Evolutionary conservation across 1,140 invertebrate species (phyloP), one percentile per base, ranked within the genome.

Genomic region (Brachionus calyciflorus): DNA sequence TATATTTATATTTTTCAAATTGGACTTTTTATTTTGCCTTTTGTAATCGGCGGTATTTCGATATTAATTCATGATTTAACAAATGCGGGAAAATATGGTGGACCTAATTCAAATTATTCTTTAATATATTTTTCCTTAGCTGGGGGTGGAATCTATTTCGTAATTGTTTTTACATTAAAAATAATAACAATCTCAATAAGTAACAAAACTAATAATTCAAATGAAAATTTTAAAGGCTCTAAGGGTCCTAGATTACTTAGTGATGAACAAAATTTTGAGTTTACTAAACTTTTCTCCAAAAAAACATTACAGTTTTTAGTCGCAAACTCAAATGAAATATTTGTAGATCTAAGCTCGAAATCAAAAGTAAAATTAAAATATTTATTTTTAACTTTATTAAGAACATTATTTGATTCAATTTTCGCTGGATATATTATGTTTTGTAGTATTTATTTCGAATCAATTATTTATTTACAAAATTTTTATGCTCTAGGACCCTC

Each of bases 1-100:
- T 85, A 82, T 80, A 82, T 85, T 21, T 85, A 83, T 75, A 26
- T 82, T 4, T 80, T 80, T 26, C 84, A 84, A 78, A 77, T 83
- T 10, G 14, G 80, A 0, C 49, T 84, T 19, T 83, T 82, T 70
- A 40, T 83, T 6, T 49, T 83, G 37, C 83, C 83, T 44, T 80
- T 81, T 76, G 3, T 84, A 6, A 75, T 83, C 14, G 83, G 81
- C 21, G 82, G 81, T 7, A 78, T 81, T 6, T 82, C 82, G 49
- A 83, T 82, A 4, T 28, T 83, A 1, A 77, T 83, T 2, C 78
- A 83, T 19, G 81, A 84, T 76, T 37, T 76, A 37, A 21, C 21
- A 17, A 70, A 73, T 83, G 37, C 70, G 41, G 10, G 79, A 77
- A 63, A 78, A 44, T 26, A 69, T 75, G 26, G 78, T 79, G n/a